phyloP scores from a whole-genome alignment of 2,797 vertebrate species.

The Gambelia wislizenii region DNA sequence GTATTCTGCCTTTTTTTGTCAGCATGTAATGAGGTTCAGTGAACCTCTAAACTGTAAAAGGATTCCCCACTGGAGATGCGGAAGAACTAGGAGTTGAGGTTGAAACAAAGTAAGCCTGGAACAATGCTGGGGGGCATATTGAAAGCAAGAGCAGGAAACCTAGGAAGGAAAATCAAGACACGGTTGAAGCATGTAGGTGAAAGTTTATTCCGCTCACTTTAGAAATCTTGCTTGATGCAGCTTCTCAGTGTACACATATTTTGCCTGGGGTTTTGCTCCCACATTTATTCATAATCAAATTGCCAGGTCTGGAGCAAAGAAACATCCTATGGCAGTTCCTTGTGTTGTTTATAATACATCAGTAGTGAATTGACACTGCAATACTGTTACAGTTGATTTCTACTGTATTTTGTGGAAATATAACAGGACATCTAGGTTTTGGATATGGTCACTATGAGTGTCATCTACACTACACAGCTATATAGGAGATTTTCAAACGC shows the following conservation, averaged over 20 bases:
- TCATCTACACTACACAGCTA: too few species aligned
- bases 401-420: background rate
- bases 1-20: background rate
- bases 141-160: background rate
- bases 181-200: background rate
- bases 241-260: too few species aligned
- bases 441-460: background rate
- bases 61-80: background rate
- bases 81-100: background rate
- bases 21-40: background rate
- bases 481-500: too few species aligned
- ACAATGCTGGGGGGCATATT: background rate
- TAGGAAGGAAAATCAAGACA: background rate
- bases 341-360: background rate
- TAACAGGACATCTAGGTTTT: background rate
- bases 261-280: background rate
- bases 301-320: background rate
- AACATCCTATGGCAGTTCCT: background rate
- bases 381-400: background rate
- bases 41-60: background rate
- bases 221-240: background rate
- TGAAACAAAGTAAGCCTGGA: background rate
- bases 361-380: background rate
- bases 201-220: background rate
- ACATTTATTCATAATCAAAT: background rate